Base-by-base conservation (phyloP, 2,797 vertebrate genomes). In the Channa striata region DNA sequence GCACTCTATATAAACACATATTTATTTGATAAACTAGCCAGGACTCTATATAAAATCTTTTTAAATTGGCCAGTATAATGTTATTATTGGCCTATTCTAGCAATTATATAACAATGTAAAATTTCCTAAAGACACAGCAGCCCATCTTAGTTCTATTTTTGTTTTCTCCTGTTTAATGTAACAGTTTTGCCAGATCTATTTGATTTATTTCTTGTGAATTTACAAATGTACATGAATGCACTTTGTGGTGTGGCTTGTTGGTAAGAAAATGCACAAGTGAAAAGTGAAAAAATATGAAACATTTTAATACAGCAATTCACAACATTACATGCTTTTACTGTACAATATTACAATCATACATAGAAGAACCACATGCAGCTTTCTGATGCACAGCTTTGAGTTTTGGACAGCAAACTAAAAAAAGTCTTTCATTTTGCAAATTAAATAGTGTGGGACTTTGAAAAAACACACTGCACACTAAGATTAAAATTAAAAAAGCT, bases 261-360 rank as follows among this genome's bases (percentile, higher is more conserved):
- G 44, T 4, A 19, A 46, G n/a, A 8, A 19, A 46, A n/a, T n/a
- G 17, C 16, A 30, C 6, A 30, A 4, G 6, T 40, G 11, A 40
- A 40, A 13, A 40, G n/a, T 8, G 17, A 1, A 44, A 92, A 91
- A 91, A 86, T 90, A 88, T 81, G 66, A 90, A 90, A 90, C 82
- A 67, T 85, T 90, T 92, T 89, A 89, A 85, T 91, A 78, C 76
- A 80, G 25, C 64, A 82, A 70, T 76, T 85, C 74, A 91, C 87
- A 91, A 90, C 76, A 90, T 84, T 56, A 89, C 90, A 92, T 90
- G 82, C 87, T 74, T 86, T 68, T 72, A 90, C 76, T 88, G 78
- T 87, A 89, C 86, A 84, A 66, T 72, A 40, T 82, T 81, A 84
- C 61, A 81, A 25, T 71, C 59, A 60, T 79, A 86, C 62, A 79